A percentile compares a stretch with the other conserved stretches of the same genome.
Evolutionary conservation across 1,140 invertebrate species (phyloP).

Genomic region (Cydia pomonella): DNA sequence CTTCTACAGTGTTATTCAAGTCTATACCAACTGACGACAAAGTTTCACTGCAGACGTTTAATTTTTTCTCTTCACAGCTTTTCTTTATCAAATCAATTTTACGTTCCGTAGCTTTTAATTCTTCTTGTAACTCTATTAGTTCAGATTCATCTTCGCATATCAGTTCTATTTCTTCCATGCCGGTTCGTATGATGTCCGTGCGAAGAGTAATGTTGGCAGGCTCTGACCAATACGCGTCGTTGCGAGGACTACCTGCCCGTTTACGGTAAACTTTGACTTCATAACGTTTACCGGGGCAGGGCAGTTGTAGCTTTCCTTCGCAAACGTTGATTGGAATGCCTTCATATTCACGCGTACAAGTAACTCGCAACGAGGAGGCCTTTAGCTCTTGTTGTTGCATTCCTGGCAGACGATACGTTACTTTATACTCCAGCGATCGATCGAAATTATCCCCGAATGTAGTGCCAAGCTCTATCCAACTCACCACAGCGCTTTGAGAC

Average conservation of each 20-base stretch:
- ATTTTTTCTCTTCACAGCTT: background rate
- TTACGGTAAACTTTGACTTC: background rate
- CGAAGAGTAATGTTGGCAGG: conserved; percentile 1
- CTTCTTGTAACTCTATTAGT: background rate
- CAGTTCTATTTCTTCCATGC: background rate
- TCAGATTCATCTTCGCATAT: conserved; percentile 5
- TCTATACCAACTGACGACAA: background rate
- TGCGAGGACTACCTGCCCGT: background rate
- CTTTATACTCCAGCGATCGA: background rate
- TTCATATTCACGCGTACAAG: background rate
- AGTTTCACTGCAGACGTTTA: background rate
- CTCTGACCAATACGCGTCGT: background rate
- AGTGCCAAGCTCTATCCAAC: background rate
- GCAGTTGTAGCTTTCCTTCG: background rate
- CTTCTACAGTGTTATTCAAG: background rate
- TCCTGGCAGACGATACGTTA: background rate
- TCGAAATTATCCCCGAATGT: background rate
- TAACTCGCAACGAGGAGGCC: background rate
- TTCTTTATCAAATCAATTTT: background rate
- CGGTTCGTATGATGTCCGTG: background rate
- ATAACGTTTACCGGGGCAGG: background rate
- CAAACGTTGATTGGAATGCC: background rate
- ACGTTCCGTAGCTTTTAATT: background rate
- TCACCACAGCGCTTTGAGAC: background rate
- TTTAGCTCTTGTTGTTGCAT: background rate